Evolutionary conservation across 2,797 vertebrate genomes (phyloP).

Genomic region (Enteromius treurensis): DNA sequence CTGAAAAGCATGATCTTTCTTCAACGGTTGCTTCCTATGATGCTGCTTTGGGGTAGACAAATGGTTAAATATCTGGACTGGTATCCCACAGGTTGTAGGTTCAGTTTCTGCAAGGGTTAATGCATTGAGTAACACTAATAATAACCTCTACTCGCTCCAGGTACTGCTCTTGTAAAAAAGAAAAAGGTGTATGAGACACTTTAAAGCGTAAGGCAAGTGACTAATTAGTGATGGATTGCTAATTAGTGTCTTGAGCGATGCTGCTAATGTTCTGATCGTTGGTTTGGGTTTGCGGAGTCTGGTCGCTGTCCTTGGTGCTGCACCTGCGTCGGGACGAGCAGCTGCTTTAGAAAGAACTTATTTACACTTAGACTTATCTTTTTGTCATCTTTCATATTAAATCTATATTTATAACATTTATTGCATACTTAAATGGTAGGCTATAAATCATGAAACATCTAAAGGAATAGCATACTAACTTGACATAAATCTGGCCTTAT

Average conservation of each 20-base stretch:
- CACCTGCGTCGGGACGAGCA: constrained; percentile 48
- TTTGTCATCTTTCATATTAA: background rate
- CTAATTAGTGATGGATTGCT: constrained; percentile 12
- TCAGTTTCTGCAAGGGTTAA: background rate
- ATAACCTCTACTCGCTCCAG: constrained; percentile 27
- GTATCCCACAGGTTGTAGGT: background rate
- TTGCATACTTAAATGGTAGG: background rate
- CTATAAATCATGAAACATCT: background rate
- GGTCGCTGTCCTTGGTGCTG: constrained; percentile 80
- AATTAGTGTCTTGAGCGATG: constrained; percentile 2
- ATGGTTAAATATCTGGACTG: background rate
- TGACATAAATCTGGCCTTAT: background rate
- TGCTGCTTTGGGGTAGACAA: background rate
- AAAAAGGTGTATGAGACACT: background rate
- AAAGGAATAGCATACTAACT: background rate
- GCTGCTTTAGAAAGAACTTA: background rate
- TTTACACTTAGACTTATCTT: background rate
- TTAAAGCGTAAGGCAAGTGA: background rate
- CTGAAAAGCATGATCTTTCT: background rate
- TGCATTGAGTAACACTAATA: constrained; percentile 23
- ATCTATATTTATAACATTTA: background rate
- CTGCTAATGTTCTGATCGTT: background rate
- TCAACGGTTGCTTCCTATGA: background rate
- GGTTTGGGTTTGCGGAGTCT: background rate
- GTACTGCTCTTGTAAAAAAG: background rate